A percentile compares a stretch with the other conserved stretches of the same genome.
Evolutionary conservation across 1,140 invertebrate species (phyloP).

Genomic region (Drosophila repletoides): DNA sequence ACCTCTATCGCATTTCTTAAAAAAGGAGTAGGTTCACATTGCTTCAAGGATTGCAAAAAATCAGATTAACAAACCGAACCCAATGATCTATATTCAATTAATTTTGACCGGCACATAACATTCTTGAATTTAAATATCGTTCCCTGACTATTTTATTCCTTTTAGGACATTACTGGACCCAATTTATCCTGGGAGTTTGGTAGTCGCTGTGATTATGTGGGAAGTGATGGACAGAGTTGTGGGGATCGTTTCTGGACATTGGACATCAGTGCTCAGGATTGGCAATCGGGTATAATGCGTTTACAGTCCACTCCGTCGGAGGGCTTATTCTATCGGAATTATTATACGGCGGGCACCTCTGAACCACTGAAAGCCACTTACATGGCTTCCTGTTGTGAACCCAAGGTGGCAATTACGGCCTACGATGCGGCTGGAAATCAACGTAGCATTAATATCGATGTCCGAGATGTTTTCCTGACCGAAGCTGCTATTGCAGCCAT

Average conservation of each 20-base stretch:
- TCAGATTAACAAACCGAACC: not conserved
- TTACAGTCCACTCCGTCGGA: constrained; percentile 84
- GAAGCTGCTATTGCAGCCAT: constrained; percentile 84
- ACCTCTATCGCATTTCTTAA: too few species aligned
- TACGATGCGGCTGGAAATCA: constrained; percentile 85
- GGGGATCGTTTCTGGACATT: constrained; percentile 85
- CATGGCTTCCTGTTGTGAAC: constrained; percentile 85
- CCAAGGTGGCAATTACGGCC: constrained; percentile 84
- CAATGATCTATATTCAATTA: too few species aligned
- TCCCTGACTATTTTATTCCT: constrained; percentile 38
- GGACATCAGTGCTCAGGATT: constrained; percentile 84
- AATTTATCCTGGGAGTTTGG: constrained; percentile 83
- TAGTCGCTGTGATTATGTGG: constrained; percentile 76
- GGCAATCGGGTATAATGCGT: constrained; percentile 85
- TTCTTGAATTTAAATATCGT: too few species aligned
- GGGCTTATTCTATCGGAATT: constrained; percentile 80
- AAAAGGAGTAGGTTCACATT: too few species aligned
- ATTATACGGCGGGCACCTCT: constrained; percentile 85
- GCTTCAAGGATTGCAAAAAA: not conserved
- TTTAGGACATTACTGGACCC: constrained; percentile 81
- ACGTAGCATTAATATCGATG: constrained; percentile 84
- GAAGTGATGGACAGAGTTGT: constrained; percentile 81
- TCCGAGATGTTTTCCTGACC: constrained; percentile 78
- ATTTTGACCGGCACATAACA: too few species aligned
- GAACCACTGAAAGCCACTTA: constrained; percentile 85